Evolutionary conservation across 1,140 invertebrate species (phyloP).

Genomic region (Zophobas morio): DNA sequence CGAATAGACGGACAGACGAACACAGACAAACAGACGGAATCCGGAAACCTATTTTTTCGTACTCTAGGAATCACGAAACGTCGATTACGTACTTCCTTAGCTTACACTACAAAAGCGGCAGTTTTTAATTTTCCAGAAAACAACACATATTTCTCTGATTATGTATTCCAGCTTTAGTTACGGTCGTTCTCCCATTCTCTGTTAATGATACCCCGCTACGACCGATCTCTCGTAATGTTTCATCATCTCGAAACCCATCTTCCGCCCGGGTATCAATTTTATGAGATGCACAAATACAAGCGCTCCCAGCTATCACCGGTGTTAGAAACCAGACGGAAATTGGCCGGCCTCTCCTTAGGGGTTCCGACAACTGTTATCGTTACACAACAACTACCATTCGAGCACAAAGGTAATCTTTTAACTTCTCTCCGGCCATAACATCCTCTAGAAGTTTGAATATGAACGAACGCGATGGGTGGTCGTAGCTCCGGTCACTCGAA

Average conservation of each 20-base stretch:
- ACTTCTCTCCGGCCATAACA: slow-evolving; percentile 32
- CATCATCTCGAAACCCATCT: neutral
- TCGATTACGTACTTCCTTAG: too few relatives aligned
- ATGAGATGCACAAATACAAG: slow-evolving; percentile 20
- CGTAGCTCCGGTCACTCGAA: slow-evolving; percentile 17
- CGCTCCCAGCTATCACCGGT: slow-evolving; percentile 23
- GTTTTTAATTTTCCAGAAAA: too few relatives aligned
- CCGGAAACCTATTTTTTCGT: too few relatives aligned
- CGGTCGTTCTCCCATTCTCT: too few relatives aligned
- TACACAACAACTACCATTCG: slow-evolving; percentile 38
- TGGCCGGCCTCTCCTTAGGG: slow-evolving; percentile 33
- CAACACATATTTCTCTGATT: too few relatives aligned
- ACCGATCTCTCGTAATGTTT: neutral
- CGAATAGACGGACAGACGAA: too few relatives aligned
- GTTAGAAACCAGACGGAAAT: slow-evolving; percentile 41
- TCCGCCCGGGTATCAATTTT: slow-evolving; percentile 19
- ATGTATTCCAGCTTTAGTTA: too few relatives aligned
- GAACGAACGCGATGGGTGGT: slow-evolving; percentile 30
- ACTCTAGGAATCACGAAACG: too few relatives aligned
- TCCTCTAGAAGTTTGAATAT: slow-evolving; percentile 35
- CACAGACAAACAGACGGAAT: too few relatives aligned
- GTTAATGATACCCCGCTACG: too few relatives aligned
- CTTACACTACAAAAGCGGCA: too few relatives aligned
- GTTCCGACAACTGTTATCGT: slow-evolving; percentile 37
- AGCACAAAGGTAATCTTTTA: slow-evolving; percentile 39